Base-by-base conservation (phyloP, 2,113 vertebrate genomes). In the Scatophagus argus region DNA sequence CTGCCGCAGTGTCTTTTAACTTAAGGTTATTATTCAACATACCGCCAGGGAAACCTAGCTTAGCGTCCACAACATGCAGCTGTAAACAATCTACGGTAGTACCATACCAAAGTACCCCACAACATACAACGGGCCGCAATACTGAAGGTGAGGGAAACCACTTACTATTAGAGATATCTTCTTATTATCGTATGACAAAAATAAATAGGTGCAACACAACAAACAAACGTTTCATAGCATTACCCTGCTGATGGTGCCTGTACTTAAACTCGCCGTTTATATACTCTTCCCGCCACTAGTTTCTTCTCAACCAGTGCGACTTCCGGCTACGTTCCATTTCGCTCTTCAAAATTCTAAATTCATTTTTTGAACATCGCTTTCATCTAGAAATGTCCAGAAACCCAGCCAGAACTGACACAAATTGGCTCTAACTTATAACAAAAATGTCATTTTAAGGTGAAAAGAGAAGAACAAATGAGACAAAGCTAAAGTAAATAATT, bases 281-380 rank as follows among this genome's bases (percentile, higher is more conserved):
- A 39, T 12, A 2, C 25, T 14, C 11, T 79, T 88, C 82, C 83
- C 90, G 86, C 89, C 87, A 71, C 76, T 34, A 0, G n/a, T 32
- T 63, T 59, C 67, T 75, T 75, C 72, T 44, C 23, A 44, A 19
- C 8, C 8, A 7, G 0, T 0, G 21, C 14, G 0, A 72, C 88
- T 89, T 89, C 87, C 86, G 47, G 89, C 54, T 16, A 14, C 27
- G 69, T 74, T 41, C 71, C 70, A 66, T 51, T 77, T 83, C 60
- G 49, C 16, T 71, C 1, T 21, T 2, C 1, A 9, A 29, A n/a
- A 31, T 32, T 6, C 1, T 27, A 13, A 10, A 46, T 17, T 16
- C 0, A 0, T n/a, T 7, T 54, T n/a, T 11, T 63, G 2, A 17
- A 4, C 11, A 0, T 14, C 8, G 2, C 8, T 51, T 7, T 56